Evolutionary conservation across 2,888 invertebrate species (phyloP), one percentile per base, ranked within the genome.

Genomic region (Eledona agricola): DNA sequence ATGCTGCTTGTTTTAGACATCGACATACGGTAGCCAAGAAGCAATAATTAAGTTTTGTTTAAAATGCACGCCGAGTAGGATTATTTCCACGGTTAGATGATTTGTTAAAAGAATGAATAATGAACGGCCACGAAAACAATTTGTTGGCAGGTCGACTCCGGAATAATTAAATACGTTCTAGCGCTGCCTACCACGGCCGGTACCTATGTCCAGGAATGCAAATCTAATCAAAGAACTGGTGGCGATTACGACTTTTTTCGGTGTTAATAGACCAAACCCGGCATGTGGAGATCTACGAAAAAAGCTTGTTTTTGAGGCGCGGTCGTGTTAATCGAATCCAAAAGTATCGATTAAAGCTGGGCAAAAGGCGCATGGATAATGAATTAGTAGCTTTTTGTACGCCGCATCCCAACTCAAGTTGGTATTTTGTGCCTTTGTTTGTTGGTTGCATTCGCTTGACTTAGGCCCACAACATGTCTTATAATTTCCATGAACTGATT

Each of bases 31-130:
- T 60, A 61, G 62, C 64, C 32, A 22, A 12, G 42, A 29, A 32
- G 38, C 53, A 58, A 61, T 62, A 63, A 63, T 60, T 59, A 57
- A 52, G 58, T 64, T 64, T 65, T 59, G 62, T 57, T 66, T 63
- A 61, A 63, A 65, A 67, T 62, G 60, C 63, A 55, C 57, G 58
- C 54, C 55, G 45, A 55, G 59, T 57, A 51, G 52, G 59, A 61
- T 63, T 60, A 61, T 65, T 66, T 65, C 67, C 64, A 66, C 66
- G 66, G 59, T 65, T 65, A 66, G 66, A 65, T 66, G 68, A 65
- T 64, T 67, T 66, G 68, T 67, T 67, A 67, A 67, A 67, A 67
- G 67, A 64, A 68, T 70, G 65, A 70, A 60, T 69, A 67, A 70
- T 69, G 67, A 69, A 67, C 62, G 61, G 58, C 59, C 60, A 64